These are phyloP conservation scores for Dione vanillae DNA, from an alignment of 2,888 invertebrate species.

Conservation along the genomic window DNA sequence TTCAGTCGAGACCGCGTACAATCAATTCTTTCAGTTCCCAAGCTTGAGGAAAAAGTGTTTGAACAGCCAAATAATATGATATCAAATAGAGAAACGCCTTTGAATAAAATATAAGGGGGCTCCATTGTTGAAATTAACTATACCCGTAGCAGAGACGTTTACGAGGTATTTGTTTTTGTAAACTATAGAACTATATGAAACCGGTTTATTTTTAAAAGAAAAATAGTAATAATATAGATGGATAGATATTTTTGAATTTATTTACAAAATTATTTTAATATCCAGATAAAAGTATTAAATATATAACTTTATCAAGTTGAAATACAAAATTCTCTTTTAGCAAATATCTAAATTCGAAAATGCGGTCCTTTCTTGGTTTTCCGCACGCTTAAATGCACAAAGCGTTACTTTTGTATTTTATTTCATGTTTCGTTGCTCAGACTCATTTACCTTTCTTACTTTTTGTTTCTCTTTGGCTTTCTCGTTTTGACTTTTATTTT, in stretches of 20 bases:
- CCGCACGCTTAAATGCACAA: constrained; percentile 43
- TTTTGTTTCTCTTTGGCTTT: constrained; percentile 37
- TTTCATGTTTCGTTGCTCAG: constrained; percentile 40
- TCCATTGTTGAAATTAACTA: constrained; percentile 44
- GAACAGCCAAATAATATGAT: constrained; percentile 74
- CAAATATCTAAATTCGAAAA: constrained; percentile 39
- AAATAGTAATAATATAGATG: neutral
- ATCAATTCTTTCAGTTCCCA: constrained; percentile 77
- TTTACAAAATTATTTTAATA: too few relatives aligned
- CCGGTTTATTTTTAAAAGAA: neutral
- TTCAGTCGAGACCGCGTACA: constrained; percentile 77
- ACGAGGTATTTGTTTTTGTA: constrained; percentile 17
- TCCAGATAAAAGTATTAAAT: too few relatives aligned
- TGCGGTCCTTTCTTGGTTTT: constrained; percentile 36
- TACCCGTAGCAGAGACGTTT: constrained; percentile 30
- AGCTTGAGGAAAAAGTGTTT: constrained; percentile 73
- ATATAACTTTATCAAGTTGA: neutral
- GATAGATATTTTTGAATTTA: too few relatives aligned
- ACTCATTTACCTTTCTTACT: constrained; percentile 43
- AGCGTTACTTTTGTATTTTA: constrained; percentile 43
- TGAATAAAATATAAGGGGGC: constrained; percentile 69
- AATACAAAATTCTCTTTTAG: constrained; percentile 15
- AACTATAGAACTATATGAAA: neutral
- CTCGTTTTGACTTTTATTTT: constrained; percentile 34
- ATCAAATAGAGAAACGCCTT: constrained; percentile 68